A percentile compares a stretch with the other conserved stretches of the same genome.
These are phyloP conservation scores for Cryptocheilus praepositus DNA, from an alignment of 2,888 invertebrate genomes.

Conservation along the genomic window DNA sequence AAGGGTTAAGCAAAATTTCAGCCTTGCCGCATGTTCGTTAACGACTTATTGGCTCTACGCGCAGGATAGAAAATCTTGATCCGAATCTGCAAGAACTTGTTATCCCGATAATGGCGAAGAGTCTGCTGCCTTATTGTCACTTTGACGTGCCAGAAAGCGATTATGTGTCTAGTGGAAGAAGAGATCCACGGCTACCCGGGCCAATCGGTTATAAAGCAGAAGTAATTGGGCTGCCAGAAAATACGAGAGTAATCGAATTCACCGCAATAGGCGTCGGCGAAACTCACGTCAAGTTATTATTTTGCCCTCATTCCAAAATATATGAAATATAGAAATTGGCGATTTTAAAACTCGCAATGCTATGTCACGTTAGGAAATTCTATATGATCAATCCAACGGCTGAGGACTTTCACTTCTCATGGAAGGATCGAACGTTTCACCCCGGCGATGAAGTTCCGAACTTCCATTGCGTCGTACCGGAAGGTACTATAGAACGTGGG, in stretches of 20 bases:
- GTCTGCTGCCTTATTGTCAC: conserved; percentile 83
- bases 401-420: conserved; percentile 79
- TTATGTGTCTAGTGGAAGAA: conserved; percentile 77
- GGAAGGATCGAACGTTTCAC: conserved; percentile 76
- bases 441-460: conserved; percentile 68
- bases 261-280: conserved; percentile 80
- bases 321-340: neutral
- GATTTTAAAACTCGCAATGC: neutral
- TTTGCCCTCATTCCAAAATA: neutral
- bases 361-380: conserved; percentile 76
- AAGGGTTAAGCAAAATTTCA: neutral
- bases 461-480: conserved; percentile 79
- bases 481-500: conserved; percentile 79
- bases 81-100: conserved; percentile 69
- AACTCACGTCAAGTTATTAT: conserved; percentile 75
- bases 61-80: conserved; percentile 76
- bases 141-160: conserved; percentile 82
- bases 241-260: conserved; percentile 80
- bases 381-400: conserved; percentile 82
- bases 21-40: too few relatives aligned
- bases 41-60: neutral
- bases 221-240: conserved; percentile 71
- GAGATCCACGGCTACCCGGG: conserved; percentile 68
- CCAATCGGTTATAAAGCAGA: conserved; percentile 63
- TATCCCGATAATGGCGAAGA: conserved; percentile 77